Evolutionary conservation across 2,113 vertebrate species (phyloP), one percentile per base, ranked within the genome.

Genomic region (Cygnus buccinator): DNA sequence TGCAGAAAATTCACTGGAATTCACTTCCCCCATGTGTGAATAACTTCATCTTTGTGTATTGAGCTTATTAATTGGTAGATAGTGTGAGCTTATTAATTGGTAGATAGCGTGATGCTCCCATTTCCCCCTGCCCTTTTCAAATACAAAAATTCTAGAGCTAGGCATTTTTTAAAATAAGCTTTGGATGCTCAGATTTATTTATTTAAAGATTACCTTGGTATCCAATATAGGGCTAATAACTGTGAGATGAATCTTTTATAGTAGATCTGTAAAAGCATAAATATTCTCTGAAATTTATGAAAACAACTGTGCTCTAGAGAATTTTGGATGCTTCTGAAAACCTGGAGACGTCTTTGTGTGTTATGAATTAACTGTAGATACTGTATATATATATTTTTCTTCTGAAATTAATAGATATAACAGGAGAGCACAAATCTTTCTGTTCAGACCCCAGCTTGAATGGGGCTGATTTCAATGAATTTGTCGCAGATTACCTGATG

Each of bases 141-240:
- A 88, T 84, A 72, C 9, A 81, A 92, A 94, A 90, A 37, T 68
- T 21, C 28, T 78, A 86, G 90, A 63, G 3, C 4, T 17, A 80
- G 31, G 9, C 6, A 79, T 93, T 91, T 90, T 20, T 80, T 65
- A 86, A 90, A 84, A 88, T 73, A 87, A 71, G 65, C n/a, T 86
- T 81, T 68, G 46, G 19, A 67, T 78, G 7, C 16, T 33, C 92
- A 31, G 13, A 23, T 67, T 52, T 50, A 1, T 74, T 75, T 80
- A 71, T 88, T 85, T 72, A 84, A 91, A 87, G 3, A 17, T 66
- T 39, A 28, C 25, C 0, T 1, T 55, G n/a, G 5, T 63, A 75
- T 67, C 39, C 31, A 63, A n/a, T 65, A 52, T 6, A 74, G 35
- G 39, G 11, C 14, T 88, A 54, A 16, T 87, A 73, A 43, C 19